Evolutionary conservation across 2,797 vertebrate genomes (phyloP), one percentile per base, ranked within the genome.

Genomic region (Setipinna tenuifilis): DNA sequence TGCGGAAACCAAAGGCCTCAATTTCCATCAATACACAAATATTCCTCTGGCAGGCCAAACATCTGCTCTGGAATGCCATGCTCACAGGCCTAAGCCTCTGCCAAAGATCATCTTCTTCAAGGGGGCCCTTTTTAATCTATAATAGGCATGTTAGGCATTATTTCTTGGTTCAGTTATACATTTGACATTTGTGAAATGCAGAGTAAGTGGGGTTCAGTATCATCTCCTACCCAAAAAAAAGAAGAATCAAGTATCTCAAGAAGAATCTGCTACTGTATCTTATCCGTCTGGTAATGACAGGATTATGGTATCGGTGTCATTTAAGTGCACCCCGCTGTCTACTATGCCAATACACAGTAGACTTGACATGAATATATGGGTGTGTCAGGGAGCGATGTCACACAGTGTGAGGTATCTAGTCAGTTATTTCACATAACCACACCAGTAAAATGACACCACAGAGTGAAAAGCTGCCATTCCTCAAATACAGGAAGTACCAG

Each of bases 1-100:
- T 57, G 62, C 12, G 85, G 88, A 86, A 35, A 78, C 11, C 0
- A 83, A 85, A 89, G 87, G 87, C 92, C 90, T 93, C 92, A 90
- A 88, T 91, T 87, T 81, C 50, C 89, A 93, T 93, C 93, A 90
- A 93, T 92, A 90, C 84, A 0, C 86, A 82, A 87, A 87, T 90
- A 87, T 92, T 88, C 71, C 71, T 6, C 35, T 16, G 7, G 71
- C 68, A 75, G 14, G 16, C 68, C 5, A 35, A 75, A 41, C 28
- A 6, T 28, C 71, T 41, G 71, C 35, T 78, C 31, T 11, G 71
- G 31, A 7, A 41, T n/a, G 31, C 16, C 21, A 21, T 44, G 17
- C 35, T 78, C 6, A 41, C 31, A 44, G 19, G 6, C 31, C 16
- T 75, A 31, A 75, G 31, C 14, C 10, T 5, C 31, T 17, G 68